Evolutionary conservation across 2,113 vertebrate genomes (phyloP), one percentile per base, ranked within the genome.

Genomic region (Pachyramphus minor): DNA sequence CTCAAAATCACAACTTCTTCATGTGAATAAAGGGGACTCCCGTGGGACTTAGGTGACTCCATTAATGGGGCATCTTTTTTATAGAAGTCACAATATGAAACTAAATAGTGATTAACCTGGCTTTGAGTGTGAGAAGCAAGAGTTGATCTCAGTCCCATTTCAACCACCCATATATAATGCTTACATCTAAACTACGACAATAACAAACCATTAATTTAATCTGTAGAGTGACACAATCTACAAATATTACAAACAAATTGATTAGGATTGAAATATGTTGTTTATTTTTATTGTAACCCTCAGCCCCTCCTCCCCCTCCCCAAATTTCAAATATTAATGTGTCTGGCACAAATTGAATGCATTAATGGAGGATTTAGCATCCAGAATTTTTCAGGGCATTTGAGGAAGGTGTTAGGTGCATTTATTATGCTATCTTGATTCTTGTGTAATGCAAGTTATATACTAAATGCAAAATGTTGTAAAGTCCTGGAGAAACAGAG

Each of bases 281-380:
- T 20, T 85, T 87, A 47, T 41, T 85, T 93, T 76, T 31, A 68
- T 12, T 8, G 44, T 28, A 33, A 39, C 11, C 25, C 58, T 35
- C 23, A 18, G 17, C 16, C 25, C 11, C 4, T 20, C 1, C 8
- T 6, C 45, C 7, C 2, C 0, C 4, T 6, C 21, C 6, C 22
- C 9, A 5, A 79, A 77, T 41, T 73, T 24, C 17, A 81, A 64
- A 52, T 31, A 2, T 60, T 80, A 63, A 86, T 77, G 31, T 15
- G 1, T 59, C 47, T 93, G 78, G 19, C 49, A 80, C 14, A 77
- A 59, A 39, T 2, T 31, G n/a, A 71, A 59, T 30, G 5, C 6
- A 6, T 71, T 85, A 94, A 50, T 35, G 27, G 47, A 74, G 37
- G 30, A 67, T 73, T 84, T 86, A 80, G 30, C 39, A 59, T 77